A percentile compares a stretch with the other conserved stretches of the same genome.
phyloP scores from a whole-genome alignment of 2,888 invertebrate genomes.

The Atethmia centrago region DNA sequence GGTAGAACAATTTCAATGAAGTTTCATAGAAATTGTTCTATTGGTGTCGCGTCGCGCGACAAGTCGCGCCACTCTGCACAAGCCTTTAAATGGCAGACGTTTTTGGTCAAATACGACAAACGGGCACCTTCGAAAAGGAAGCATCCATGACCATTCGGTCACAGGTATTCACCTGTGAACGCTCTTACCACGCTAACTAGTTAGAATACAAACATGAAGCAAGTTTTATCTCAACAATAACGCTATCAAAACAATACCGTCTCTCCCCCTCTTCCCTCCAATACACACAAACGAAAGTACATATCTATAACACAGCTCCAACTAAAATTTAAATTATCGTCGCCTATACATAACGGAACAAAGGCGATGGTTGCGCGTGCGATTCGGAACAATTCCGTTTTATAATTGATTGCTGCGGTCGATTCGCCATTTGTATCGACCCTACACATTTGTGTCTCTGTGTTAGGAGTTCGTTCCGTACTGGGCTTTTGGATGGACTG shows the following conservation, averaged over 20 bases:
- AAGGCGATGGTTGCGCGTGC: conserved; percentile 73
- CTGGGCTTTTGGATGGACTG: conserved; percentile 31
- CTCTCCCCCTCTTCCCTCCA: background rate
- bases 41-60: too few species aligned
- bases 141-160: background rate
- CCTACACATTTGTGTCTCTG: conserved; percentile 87
- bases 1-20: too few species aligned
- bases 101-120: background rate
- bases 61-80: too few species aligned
- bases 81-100: background rate
- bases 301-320: conserved; percentile 28
- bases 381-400: conserved; percentile 82
- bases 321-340: conserved; percentile 77
- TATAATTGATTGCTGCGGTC: conserved; percentile 88
- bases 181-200: background rate
- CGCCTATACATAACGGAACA: conserved; percentile 77
- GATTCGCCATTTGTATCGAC: conserved; percentile 88
- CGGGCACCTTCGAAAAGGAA: background rate
- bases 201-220: background rate
- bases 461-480: conserved; percentile 65
- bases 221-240: conserved; percentile 9
- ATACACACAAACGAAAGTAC: background rate
- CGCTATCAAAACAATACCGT: conserved; percentile 30
- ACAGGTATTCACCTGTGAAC: too few species aligned
- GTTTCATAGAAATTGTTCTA: too few species aligned